phyloP scores from a whole-genome alignment of 1,140 invertebrate genomes.

The Uloborus diversus region DNA sequence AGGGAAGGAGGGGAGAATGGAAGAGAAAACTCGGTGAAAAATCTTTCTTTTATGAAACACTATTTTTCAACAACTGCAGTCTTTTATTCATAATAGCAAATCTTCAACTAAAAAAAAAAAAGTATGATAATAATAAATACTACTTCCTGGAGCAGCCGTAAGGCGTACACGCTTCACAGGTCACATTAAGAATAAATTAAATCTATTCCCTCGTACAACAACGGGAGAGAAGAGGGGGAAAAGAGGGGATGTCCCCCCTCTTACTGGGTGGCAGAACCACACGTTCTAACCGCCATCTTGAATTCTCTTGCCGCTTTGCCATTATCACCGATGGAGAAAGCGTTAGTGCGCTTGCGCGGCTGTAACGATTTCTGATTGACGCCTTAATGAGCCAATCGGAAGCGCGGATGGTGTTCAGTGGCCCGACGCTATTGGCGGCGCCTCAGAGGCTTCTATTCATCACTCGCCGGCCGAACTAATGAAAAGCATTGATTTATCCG shows the following conservation, averaged over 20 bases:
- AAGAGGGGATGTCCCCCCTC: slow-evolving; percentile 7
- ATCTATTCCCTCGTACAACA: slow-evolving; percentile 38
- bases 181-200: slow-evolving; percentile 56
- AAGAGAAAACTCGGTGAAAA: slow-evolving; percentile 30
- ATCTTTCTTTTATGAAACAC: slow-evolving; percentile 25
- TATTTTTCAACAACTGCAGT: slow-evolving; percentile 46
- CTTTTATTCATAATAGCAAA: slow-evolving; percentile 33
- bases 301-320: slow-evolving; percentile 31
- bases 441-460: slow-evolving; percentile 55
- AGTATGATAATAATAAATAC: slow-evolving; percentile 44
- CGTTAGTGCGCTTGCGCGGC: slow-evolving; percentile 28
- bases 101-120: background rate
- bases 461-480: slow-evolving; percentile 49
- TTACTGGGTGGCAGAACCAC: background rate
- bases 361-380: slow-evolving; percentile 56
- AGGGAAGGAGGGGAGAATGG: background rate
- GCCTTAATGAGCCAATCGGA: slow-evolving; percentile 55
- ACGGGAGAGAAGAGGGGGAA: background rate
- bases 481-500: slow-evolving; percentile 55
- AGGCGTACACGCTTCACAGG: slow-evolving; percentile 36
- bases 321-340: slow-evolving; percentile 35
- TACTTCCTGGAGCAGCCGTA: background rate
- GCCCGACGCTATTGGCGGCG: slow-evolving; percentile 53
- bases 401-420: slow-evolving; percentile 39
- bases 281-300: slow-evolving; percentile 27